Evolutionary conservation across 2,113 vertebrate genomes (phyloP).

Genomic region (Corythornis vintsioides): DNA sequence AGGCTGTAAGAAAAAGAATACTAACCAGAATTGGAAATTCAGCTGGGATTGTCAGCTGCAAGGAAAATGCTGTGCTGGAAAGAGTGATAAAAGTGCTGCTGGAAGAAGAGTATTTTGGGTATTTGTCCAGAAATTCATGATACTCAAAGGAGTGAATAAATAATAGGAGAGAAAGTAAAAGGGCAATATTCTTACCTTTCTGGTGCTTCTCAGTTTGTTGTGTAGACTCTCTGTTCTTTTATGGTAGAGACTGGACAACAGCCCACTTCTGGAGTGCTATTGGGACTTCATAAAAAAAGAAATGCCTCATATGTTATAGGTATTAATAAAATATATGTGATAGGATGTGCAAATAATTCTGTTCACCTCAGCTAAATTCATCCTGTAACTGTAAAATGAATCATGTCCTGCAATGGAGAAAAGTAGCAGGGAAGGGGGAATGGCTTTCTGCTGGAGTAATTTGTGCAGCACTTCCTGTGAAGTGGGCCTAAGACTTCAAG

Average conservation of each 20-base stretch:
- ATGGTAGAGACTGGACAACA: neutral
- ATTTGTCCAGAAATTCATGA: slow-evolving; percentile 6
- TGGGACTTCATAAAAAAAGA: neutral
- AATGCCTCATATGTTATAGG: neutral
- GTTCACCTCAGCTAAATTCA: neutral
- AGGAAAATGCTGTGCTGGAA: neutral
- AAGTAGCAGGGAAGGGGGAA: neutral
- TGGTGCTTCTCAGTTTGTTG: neutral
- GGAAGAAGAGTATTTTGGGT: neutral
- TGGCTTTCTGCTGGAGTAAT: neutral
- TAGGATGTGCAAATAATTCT: neutral
- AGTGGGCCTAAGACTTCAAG: neutral
- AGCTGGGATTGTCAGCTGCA: neutral
- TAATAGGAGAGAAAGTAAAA: neutral
- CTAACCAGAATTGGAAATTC: neutral
- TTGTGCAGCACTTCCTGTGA: neutral
- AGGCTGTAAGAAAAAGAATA: neutral
- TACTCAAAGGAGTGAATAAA: neutral
- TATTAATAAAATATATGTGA: neutral
- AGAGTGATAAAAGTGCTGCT: neutral
- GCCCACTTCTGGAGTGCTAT: neutral
- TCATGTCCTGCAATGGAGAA: neutral
- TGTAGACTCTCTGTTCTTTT: neutral
- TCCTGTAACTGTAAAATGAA: neutral
- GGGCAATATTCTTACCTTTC: neutral